These are phyloP conservation scores for Brachystomella parvula DNA, from an alignment of 1,140 invertebrate species.

Conservation along the genomic window DNA sequence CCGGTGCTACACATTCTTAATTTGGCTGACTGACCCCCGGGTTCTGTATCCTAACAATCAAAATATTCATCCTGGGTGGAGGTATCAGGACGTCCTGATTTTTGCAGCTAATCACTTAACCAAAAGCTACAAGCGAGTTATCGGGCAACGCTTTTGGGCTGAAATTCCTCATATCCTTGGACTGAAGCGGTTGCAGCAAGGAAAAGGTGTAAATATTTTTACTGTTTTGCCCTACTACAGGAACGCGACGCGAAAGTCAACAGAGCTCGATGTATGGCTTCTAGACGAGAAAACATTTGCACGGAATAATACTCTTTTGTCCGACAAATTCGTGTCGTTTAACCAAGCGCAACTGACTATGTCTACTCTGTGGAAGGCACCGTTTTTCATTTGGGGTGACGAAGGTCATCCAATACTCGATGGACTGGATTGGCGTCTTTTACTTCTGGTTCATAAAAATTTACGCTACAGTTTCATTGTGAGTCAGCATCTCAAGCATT, in stretches of 20 bases:
- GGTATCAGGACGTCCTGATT: neutral
- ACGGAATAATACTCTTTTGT: neutral
- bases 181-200: neutral
- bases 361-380: conserved; percentile 13
- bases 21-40: neutral
- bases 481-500: too few relatives aligned
- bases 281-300: neutral
- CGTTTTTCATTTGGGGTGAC: conserved; percentile 16
- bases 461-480: conserved; percentile 12
- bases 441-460: neutral
- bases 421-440: conserved; percentile 17
- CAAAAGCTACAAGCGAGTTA: neutral
- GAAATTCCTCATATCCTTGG: conserved; percentile 7
- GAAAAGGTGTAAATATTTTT: neutral
- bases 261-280: conserved; percentile 5
- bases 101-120: neutral
- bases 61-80: conserved; percentile 10
- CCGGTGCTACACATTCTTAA: neutral
- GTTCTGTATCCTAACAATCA: neutral
- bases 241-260: neutral
- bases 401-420: conserved; percentile 5
- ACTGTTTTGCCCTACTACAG: conserved; percentile 3
- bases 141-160: neutral
- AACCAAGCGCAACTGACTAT: neutral
- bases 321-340: conserved; percentile 11